Evolutionary conservation across 1,140 invertebrate species (phyloP).

Genomic region (Lepidostoma basale): DNA sequence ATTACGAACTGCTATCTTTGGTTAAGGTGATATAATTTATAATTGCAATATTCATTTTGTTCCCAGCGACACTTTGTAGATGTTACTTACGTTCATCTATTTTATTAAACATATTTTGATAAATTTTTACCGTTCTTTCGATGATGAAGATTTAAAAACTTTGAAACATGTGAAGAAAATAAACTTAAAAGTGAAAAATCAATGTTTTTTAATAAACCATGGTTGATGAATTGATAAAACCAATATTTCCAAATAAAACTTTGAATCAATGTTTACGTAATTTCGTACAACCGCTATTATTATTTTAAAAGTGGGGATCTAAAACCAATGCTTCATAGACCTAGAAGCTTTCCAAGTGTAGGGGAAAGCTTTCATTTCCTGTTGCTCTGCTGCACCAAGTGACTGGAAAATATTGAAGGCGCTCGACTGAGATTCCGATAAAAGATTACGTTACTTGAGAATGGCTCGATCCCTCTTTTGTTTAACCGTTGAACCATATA

Average conservation of each 20-base stretch:
- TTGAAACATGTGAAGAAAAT: too few species aligned
- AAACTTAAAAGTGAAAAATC: too few species aligned
- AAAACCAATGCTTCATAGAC: neutral
- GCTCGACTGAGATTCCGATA: neutral
- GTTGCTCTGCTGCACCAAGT: neutral
- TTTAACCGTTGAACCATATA: neutral
- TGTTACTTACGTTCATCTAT: too few species aligned
- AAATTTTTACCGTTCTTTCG: too few species aligned
- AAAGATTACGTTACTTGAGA: neutral
- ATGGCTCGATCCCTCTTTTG: neutral
- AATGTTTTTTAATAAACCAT: neutral
- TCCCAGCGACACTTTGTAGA: too few species aligned
- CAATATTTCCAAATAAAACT: neutral
- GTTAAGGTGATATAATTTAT: too few species aligned
- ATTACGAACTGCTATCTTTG: too few species aligned
- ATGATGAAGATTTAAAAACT: too few species aligned
- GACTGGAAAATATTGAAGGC: conserved; percentile 2
- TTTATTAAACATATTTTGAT: too few species aligned
- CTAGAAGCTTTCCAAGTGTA: too few species aligned
- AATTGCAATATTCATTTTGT: too few species aligned
- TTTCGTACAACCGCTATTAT: neutral
- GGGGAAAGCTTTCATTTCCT: conserved; percentile 17
- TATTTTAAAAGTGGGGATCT: neutral
- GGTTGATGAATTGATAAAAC: neutral
- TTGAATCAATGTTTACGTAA: neutral